Percentiles rank a stretch among this genome's conserved stretches.
phyloP scores from a whole-genome alignment of 2,113 vertebrate genomes.

The Piaya cayana region DNA sequence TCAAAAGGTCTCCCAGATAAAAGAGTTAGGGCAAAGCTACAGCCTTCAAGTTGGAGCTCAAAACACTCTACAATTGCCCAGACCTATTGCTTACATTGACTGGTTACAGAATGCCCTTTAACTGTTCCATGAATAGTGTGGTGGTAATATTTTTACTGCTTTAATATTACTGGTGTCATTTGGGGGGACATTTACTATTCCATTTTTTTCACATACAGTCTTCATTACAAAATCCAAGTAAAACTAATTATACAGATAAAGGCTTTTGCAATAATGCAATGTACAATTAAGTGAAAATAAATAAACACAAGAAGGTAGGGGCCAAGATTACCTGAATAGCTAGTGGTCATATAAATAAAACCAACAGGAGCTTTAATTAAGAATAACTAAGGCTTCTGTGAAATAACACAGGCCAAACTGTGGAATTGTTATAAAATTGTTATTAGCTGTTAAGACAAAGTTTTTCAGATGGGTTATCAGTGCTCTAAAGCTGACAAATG shows the following conservation, averaged over 20 bases:
- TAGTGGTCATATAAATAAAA: neutral
- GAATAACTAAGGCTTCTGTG: neutral
- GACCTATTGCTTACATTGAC: neutral
- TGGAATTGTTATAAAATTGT: neutral
- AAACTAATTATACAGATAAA: constrained; percentile 51
- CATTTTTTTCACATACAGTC: neutral
- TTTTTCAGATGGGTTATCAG: neutral
- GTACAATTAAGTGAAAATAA: constrained; percentile 14
- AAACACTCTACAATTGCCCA: neutral
- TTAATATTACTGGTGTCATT: neutral
- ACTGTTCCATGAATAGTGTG: neutral
- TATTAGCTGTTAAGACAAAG: neutral
- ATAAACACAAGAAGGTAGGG: neutral
- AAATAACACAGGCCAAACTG: neutral
- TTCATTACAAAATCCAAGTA: constrained; percentile 25
- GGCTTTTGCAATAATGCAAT: neutral
- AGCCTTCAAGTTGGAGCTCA: neutral
- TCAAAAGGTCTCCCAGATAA: neutral
- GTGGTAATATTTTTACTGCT: neutral
- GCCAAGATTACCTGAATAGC: neutral
- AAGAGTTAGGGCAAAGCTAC: neutral
- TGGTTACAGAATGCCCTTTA: neutral
- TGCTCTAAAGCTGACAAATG: neutral
- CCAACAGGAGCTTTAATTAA: neutral
- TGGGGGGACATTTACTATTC: neutral